Conservation (phyloP, 2,888 invertebrate species). For the Chloroclystis v-ata region DNA sequence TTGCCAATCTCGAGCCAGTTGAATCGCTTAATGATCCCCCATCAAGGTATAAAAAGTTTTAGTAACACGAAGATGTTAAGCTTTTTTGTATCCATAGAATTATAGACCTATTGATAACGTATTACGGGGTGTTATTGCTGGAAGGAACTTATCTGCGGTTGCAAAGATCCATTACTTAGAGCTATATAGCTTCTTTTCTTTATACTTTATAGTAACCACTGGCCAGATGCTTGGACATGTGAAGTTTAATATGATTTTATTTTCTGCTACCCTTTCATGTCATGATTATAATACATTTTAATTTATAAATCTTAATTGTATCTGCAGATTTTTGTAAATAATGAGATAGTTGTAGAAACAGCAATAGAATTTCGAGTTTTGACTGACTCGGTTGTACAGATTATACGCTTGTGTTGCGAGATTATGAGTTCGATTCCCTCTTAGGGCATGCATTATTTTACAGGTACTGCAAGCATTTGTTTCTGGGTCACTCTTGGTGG, state of each 20-base stretch:
- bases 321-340: no score
- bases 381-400: no score
- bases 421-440: no score
- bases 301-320: no score
- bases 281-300: background rate
- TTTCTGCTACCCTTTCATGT: background rate
- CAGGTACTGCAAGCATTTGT: background rate
- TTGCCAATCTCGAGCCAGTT: conserved; percentile 33
- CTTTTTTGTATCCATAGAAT: background rate
- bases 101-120: conserved; percentile 3
- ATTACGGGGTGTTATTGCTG: background rate
- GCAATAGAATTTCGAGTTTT: no score
- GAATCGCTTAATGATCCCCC: conserved; percentile 29
- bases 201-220: conserved; percentile 6
- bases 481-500: conserved; percentile 1
- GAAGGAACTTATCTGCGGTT: conserved; percentile 6
- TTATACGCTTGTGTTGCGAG: no score
- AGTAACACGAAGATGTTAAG: conserved; percentile 36
- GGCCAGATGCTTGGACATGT: conserved; percentile 1
- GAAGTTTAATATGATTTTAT: background rate
- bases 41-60: conserved; percentile 33
- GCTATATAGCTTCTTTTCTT: conserved; percentile 14
- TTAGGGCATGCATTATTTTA: no score
- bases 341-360: no score
- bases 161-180: conserved; percentile 5